A percentile compares a stretch with the other conserved stretches of the same genome.
Conservation (phyloP, 2,888 invertebrate genomes). For the Pterostichus niger region DNA sequence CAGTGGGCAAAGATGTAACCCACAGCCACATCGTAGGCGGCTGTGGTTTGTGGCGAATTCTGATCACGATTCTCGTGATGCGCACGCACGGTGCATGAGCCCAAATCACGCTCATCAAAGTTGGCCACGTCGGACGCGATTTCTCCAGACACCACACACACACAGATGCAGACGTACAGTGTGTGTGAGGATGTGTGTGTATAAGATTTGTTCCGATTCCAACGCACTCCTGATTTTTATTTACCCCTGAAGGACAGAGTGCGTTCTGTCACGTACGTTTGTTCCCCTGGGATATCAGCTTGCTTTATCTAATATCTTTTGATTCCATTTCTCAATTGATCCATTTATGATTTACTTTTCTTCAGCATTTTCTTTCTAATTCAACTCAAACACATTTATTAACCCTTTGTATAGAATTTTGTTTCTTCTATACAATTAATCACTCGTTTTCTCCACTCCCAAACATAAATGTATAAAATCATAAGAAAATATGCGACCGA, state of each 20-base stretch:
- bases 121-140: constrained; percentile 40
- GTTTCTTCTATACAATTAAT: no score
- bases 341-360: constrained; percentile 2
- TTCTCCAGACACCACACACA: constrained; percentile 41
- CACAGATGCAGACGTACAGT: constrained; percentile 4
- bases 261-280: constrained; percentile 5
- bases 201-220: constrained; percentile 29
- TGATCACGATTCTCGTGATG: constrained; percentile 8
- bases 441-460: no score
- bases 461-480: no score
- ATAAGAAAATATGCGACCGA: no score
- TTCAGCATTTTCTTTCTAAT: no score
- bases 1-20: no score
- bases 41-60: no score
- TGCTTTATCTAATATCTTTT: constrained; percentile 16
- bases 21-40: no score
- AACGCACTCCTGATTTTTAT: constrained; percentile 32
- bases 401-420: no score
- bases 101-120: constrained; percentile 52
- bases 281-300: no score
- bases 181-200: background rate
- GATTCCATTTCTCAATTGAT: constrained; percentile 14
- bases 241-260: background rate
- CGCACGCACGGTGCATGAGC: constrained; percentile 2
- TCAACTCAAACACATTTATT: no score